Evolutionary conservation across 2,888 invertebrate genomes (phyloP).

Genomic region (Periphyllus acericola): DNA sequence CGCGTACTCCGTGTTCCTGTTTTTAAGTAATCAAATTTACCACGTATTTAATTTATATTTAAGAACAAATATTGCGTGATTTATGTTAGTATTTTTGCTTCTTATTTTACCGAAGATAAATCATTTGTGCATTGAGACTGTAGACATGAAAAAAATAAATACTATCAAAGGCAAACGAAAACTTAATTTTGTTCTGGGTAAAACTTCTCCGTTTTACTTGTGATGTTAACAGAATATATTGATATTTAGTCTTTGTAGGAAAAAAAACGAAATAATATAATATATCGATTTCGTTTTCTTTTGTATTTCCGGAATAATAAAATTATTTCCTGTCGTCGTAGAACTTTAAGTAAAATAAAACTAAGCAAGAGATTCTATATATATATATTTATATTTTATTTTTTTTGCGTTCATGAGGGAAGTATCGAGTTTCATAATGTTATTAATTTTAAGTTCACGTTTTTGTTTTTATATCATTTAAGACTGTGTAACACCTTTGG

Average conservation of each 20-base stretch:
- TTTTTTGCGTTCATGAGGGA: not conserved
- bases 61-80: not conserved
- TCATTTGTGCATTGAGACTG: not conserved
- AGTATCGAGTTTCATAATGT: not conserved
- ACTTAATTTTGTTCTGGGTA: not conserved
- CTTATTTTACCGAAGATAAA: not conserved
- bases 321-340: not conserved
- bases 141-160: not conserved
- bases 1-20: too few species aligned
- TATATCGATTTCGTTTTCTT: not conserved
- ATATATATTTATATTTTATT: not conserved
- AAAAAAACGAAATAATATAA: not conserved
- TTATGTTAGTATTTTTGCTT: not conserved
- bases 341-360: not conserved
- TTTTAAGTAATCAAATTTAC: not conserved
- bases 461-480: not conserved
- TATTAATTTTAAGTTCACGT: not conserved
- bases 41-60: not conserved
- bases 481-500: too few species aligned
- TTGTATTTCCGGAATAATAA: not conserved
- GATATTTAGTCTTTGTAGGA: not conserved
- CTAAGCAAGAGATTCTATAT: not conserved
- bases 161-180: not conserved
- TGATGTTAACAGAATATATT: not conserved
- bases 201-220: not conserved